Evolutionary conservation across 2,888 invertebrate genomes (phyloP).

Genomic region (Apotomis turbidana): DNA sequence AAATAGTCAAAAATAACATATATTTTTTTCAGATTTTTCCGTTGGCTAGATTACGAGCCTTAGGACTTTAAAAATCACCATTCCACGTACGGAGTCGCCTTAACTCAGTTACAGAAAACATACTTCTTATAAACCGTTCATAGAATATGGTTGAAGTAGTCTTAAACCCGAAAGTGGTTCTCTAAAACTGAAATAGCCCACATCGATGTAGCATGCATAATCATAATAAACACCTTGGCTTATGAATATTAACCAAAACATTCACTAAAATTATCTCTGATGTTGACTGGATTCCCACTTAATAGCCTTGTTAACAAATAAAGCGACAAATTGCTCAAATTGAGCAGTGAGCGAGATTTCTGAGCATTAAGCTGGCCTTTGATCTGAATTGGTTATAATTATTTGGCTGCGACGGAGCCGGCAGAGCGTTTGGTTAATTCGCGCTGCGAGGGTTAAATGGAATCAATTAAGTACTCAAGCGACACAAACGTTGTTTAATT

Average conservation of each 20-base stretch:
- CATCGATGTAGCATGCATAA: too few relatives aligned
- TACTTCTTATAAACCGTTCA: too few relatives aligned
- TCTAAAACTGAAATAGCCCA: too few relatives aligned
- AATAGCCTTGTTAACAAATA: constrained; percentile 17
- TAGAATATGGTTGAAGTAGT: too few relatives aligned
- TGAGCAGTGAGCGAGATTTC: constrained; percentile 7
- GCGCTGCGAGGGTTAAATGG: not conserved
- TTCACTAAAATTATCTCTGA: not conserved
- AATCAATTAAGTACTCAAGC: not conserved
- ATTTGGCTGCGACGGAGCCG: not conserved
- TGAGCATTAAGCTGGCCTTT: constrained; percentile 2
- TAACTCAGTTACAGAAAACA: too few relatives aligned
- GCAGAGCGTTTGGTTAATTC: not conserved
- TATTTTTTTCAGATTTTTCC: too few relatives aligned
- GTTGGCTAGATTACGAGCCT: too few relatives aligned
- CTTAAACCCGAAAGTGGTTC: too few relatives aligned
- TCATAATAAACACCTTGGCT: too few relatives aligned
- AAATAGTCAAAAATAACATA: too few relatives aligned
- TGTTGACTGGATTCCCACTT: not conserved
- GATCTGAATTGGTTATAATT: constrained; percentile 19
- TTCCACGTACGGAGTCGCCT: too few relatives aligned
- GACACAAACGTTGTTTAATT: not conserved
- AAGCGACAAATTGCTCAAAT: constrained; percentile 22
- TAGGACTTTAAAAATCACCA: too few relatives aligned
- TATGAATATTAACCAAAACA: constrained; percentile 23